phyloP scores from a whole-genome alignment of 2,113 vertebrate species.

The Ibidorhyncha struthersii region DNA sequence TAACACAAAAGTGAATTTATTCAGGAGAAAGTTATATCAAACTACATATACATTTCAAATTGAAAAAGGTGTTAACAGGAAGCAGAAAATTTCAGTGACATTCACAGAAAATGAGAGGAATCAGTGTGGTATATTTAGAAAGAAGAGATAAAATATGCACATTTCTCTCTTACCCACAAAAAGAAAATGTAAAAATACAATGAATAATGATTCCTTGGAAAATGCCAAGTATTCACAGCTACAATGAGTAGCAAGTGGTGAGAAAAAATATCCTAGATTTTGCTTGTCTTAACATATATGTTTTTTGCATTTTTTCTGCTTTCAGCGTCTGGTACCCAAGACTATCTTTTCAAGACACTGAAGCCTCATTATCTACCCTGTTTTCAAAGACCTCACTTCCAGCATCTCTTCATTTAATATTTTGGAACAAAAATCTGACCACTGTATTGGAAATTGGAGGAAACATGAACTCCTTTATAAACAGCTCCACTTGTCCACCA shows the following conservation, averaged over 20 bases:
- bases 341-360: background rate
- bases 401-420: background rate
- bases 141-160: background rate
- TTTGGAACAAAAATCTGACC: background rate
- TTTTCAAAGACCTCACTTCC: background rate
- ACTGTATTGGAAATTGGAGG: background rate
- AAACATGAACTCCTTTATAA: background rate
- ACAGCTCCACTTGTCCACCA: background rate
- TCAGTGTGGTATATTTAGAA: background rate
- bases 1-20: background rate
- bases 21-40: background rate
- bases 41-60: background rate
- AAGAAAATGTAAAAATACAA: background rate
- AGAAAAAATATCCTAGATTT: background rate
- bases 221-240: background rate
- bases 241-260: background rate
- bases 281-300: background rate
- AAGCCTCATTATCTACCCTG: accelerated
- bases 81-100: background rate
- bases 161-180: background rate
- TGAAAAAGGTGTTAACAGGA: background rate
- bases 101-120: background rate
- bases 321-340: background rate
- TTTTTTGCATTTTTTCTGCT: background rate
- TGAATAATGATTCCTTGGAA: background rate